Base-by-base conservation (phyloP, 2,888 invertebrate genomes). In the Trichacis sp. region DNA sequence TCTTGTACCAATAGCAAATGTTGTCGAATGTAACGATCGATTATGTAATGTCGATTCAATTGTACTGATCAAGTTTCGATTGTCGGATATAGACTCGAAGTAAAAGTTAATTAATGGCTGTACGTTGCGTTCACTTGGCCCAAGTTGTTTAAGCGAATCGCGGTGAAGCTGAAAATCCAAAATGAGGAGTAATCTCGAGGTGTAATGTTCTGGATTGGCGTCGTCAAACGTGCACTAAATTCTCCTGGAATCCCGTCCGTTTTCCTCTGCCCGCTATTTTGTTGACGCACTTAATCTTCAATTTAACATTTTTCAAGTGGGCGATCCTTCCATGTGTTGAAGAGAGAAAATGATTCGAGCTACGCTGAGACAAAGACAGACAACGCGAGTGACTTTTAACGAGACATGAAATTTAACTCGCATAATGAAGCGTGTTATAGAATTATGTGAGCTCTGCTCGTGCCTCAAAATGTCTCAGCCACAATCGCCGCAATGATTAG, bases 341-440 rank as follows among this genome's bases (percentile, higher is more conserved):
- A 6, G 33, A 33, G n/a, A 33, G n/a, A n/a, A 33, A 33, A 33
- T 5, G 3, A 33, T 33, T 33, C 33, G 11, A 11, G 33, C n/a
- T 6, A 33, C 33, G 33, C 33, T 33, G 33, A 2, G 33, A 57
- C 48, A 55, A 56, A 2, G 33, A 57, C 48, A 55, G 52, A 47
- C 42, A 62, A 51, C 56, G 19, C 48, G 49, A 47, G 45, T 48
- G 33, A 43, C n/a, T 51, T 63, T 36, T 43, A 43, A 55, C 38
- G 38, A 52, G 38, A 49, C 53, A 49, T 51, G 56, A 52, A 56
- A 65, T 57, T 50, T 61, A 56, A 65, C 61, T 61, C 54, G 36
- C 40, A 53, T 60, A 57, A 65, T 65, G 52, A 65, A 46, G 38
- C 46, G 53, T 24, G 24, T 24, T 60, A 57, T 50, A 50, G 47